Evolutionary conservation across 2,113 vertebrate species (phyloP), one percentile per base, ranked within the genome.

Genomic region (Callithrix jacchus): DNA sequence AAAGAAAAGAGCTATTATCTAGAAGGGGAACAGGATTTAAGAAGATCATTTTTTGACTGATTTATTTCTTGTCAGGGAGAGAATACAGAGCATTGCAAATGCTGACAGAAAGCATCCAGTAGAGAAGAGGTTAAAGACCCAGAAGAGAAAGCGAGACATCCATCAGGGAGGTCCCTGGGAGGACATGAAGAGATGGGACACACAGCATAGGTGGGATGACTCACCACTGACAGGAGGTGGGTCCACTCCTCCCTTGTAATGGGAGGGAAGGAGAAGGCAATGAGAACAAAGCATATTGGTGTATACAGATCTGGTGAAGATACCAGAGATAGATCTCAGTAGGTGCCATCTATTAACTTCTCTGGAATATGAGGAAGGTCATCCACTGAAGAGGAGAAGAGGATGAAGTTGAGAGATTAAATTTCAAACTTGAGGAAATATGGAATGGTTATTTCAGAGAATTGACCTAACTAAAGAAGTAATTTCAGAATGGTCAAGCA

Each of bases 401-500:
- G 56, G 47, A 61, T 7, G 61, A 42, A 20, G 3, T 21, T 3
- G 8, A 37, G 35, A 25, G 13, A 37, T 77, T 37, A 71, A 32
- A 71, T 77, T 32, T 94, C 37, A 66, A 94, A 81, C n/a, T 32
- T 76, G 16, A 85, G 25, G 47, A 74, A 20, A 21, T 6, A 32
- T 35, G 49, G 70, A 52, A 18, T 25, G 6, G 35, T 23, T 89
- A 96, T 94, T 95, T 66, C 40, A 76, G 77, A 73, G 56, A 92
- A 91, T 1, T 64, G 37, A 85, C 1, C 18, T 88, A 58, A 61
- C 18, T 77, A 37, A 18, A 47, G 83, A 95, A 90, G 27, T 45
- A 32, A 81, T 66, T 87, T 85, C 2, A 14, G 70, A 90, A 87
- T 89, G 45, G 42, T 58, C 56, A 87, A 82, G 5, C 1, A 14